phyloP scores from a whole-genome alignment of 2,113 vertebrate genomes.

The Rhynchomys soricoides region DNA sequence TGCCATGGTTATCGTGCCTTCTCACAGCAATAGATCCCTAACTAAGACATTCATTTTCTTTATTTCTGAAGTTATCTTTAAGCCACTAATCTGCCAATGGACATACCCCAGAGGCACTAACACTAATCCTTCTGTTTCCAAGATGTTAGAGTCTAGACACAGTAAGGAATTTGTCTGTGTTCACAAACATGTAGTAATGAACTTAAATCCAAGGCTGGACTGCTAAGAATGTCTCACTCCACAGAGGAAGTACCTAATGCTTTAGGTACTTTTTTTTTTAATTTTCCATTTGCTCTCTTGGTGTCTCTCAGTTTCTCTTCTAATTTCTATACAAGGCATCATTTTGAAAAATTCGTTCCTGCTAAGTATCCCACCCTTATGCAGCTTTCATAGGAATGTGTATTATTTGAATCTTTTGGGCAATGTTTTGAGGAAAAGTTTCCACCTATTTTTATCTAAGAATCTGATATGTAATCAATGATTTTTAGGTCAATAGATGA shows the following conservation, averaged over 20 bases:
- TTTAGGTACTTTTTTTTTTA: no score
- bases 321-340: not conserved
- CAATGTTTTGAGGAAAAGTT: not conserved
- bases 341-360: not conserved
- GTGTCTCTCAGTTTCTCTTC: not conserved
- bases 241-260: not conserved
- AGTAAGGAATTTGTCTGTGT: not conserved
- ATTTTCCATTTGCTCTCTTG: not conserved
- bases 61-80: not conserved
- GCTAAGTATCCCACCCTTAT: not conserved
- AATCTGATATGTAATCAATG: not conserved
- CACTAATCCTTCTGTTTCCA: not conserved
- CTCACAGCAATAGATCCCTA: not conserved
- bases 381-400: not conserved
- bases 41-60: not conserved
- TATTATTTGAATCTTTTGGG: not conserved
- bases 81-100: not conserved
- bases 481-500: not conserved
- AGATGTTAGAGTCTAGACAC: not conserved
- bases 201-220: not conserved
- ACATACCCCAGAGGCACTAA: not conserved
- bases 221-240: not conserved
- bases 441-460: not conserved
- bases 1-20: not conserved
- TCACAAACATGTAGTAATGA: not conserved